phyloP scores from a whole-genome alignment of 2,888 invertebrate genomes.

The Endomychus coccineus region DNA sequence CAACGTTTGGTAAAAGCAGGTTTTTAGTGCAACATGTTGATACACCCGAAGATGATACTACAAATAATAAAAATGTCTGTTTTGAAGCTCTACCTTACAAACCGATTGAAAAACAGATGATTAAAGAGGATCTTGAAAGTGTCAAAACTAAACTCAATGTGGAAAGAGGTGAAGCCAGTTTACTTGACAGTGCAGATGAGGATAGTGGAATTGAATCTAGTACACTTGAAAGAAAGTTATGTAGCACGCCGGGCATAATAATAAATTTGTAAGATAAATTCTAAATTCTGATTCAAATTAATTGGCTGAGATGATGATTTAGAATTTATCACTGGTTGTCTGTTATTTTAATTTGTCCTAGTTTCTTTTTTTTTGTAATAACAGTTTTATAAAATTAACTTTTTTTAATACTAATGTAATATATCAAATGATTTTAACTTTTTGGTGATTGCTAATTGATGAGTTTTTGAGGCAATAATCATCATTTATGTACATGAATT shows the following conservation, averaged over 20 bases:
- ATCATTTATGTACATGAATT: too few relatives aligned
- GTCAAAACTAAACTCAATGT: constrained; percentile 23
- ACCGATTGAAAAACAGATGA: constrained; percentile 26
- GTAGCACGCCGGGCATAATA: constrained; percentile 14
- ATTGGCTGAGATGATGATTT: too few relatives aligned
- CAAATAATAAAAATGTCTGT: constrained; percentile 37
- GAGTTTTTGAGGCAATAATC: too few relatives aligned
- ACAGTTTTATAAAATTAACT: too few relatives aligned
- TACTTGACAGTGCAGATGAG: constrained; percentile 57
- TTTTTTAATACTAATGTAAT: too few relatives aligned
- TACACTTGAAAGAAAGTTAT: constrained; percentile 48
- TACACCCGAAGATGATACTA: constrained; percentile 34
- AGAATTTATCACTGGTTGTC: too few relatives aligned
- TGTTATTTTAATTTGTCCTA: too few relatives aligned
- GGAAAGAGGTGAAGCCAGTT: constrained; percentile 50
- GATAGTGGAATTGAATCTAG: constrained; percentile 61
- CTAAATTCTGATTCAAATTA: too few relatives aligned
- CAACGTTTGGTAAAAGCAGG: constrained; percentile 52
- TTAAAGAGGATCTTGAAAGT: constrained; percentile 16
- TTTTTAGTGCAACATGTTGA: constrained; percentile 43
- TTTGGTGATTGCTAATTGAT: too few relatives aligned
- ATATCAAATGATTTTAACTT: too few relatives aligned
- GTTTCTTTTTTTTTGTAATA: too few relatives aligned
- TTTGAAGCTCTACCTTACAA: constrained; percentile 42
- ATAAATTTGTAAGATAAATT: constrained; percentile 8